A percentile compares a stretch with the other conserved stretches of the same genome.
Conservation (phyloP, 2,888 invertebrate species). For the Chalcis sispes region DNA sequence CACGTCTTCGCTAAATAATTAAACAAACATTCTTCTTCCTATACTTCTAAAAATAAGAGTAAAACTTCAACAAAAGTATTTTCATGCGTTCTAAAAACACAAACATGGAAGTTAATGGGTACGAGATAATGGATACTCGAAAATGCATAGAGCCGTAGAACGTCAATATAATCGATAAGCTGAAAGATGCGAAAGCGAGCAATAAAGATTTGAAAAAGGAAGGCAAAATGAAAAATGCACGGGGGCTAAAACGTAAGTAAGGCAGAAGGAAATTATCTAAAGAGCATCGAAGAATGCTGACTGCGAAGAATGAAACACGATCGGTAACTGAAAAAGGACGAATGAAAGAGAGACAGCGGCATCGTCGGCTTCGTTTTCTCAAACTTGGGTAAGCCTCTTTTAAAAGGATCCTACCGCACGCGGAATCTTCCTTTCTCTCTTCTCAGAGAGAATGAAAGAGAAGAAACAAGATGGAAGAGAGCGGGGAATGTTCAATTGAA, state of each 20-base stretch:
- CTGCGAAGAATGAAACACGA: neutral
- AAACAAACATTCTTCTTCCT: too few relatives aligned
- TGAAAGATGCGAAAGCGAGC: neutral
- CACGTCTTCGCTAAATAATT: too few relatives aligned
- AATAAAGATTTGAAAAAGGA: neutral
- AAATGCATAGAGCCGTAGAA: neutral
- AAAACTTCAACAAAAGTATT: neutral
- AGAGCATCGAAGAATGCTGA: constrained; percentile 31
- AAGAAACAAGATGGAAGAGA: neutral
- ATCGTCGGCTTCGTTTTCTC: constrained; percentile 11
- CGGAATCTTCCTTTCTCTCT: too few relatives aligned
- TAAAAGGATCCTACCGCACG: constrained; percentile 10
- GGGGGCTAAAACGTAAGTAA: constrained; percentile 19
- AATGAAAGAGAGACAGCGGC: neutral
- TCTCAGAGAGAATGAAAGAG: neutral
- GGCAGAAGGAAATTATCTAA: constrained; percentile 39
- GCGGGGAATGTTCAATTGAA: constrained; percentile 3
- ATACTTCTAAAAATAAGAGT: neutral
- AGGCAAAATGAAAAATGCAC: neutral
- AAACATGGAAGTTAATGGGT: neutral
- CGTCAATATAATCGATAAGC: constrained; percentile 33
- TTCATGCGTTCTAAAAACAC: neutral
- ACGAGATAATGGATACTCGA: neutral
- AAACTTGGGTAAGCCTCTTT: constrained; percentile 31
- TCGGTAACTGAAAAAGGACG: neutral